Percentiles rank a stretch among this genome's conserved stretches.
phyloP scores from a whole-genome alignment of 2,797 vertebrate genomes.

The Eulemur coronatus region DNA sequence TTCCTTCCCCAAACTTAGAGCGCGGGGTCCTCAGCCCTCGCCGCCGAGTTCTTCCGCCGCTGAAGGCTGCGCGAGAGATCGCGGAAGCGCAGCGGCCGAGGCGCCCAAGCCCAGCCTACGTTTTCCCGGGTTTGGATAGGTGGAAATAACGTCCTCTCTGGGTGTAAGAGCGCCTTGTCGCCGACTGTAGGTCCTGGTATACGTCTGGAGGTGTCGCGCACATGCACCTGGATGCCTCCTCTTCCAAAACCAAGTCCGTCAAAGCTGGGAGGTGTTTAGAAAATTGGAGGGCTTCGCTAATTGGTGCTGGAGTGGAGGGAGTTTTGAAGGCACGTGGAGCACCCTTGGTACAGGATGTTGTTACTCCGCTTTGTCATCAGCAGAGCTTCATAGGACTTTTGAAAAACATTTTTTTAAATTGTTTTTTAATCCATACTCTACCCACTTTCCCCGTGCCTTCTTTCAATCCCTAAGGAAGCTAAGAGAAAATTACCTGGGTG shows the following conservation, averaged over 20 bases:
- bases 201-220: not conserved
- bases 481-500: conserved; percentile 19
- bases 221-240: not conserved
- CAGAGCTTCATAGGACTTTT: not conserved
- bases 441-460: not conserved
- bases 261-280: not conserved
- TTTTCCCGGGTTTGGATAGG: not conserved
- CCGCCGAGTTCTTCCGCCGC: not conserved
- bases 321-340: not conserved
- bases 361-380: not conserved
- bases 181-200: rapidly evolving
- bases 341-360: not conserved
- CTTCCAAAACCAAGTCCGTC: not conserved
- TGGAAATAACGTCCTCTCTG: not conserved
- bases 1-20: conserved; percentile 29
- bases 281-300: not conserved
- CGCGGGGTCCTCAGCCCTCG: not conserved
- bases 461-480: not conserved
- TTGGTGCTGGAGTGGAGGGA: not conserved
- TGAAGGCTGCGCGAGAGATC: not conserved
- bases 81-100: not conserved
- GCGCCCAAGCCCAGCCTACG: not conserved
- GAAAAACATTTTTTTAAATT: not conserved
- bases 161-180: not conserved
- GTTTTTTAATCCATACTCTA: not conserved